Percentiles rank a stretch among this genome's conserved stretches.
Conservation (phyloP, 92 coral and sea anemone genomes). For the Nematostella vectensis region DNA sequence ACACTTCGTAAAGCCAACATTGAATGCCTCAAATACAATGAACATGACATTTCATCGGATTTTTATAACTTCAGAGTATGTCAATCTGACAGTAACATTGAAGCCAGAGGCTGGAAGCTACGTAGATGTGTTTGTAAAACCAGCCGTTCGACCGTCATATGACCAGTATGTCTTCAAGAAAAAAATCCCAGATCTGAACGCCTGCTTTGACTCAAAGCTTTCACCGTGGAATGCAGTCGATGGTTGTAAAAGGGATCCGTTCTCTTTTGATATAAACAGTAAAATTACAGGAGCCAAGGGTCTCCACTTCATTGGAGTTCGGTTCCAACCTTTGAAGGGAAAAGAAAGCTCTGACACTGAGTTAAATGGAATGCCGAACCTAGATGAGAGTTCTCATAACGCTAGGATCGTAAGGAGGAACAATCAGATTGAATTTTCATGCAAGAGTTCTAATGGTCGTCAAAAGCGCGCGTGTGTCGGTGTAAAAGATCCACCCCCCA, state of each 20-base stretch:
- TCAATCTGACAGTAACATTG: slow-evolving; percentile 24
- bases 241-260: slow-evolving; percentile 46
- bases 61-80: slow-evolving; percentile 32
- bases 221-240: slow-evolving; percentile 1
- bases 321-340: slow-evolving; percentile 12
- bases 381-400: too few species aligned
- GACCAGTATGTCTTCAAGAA: slow-evolving; percentile 21
- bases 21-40: slow-evolving; percentile 7
- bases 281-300: slow-evolving; percentile 47
- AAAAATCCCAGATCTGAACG: slow-evolving; percentile 42
- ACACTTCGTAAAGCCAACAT: slow-evolving; percentile 2
- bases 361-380: background rate
- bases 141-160: slow-evolving; percentile 42
- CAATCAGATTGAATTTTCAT: background rate
- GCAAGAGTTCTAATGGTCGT: slow-evolving; percentile 27
- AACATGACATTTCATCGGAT: slow-evolving; percentile 59
- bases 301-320: slow-evolving; percentile 54
- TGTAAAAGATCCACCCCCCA: slow-evolving; percentile 60
- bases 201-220: slow-evolving; percentile 21
- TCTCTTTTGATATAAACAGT: slow-evolving; percentile 36
- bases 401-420: background rate
- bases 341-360: background rate
- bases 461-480: slow-evolving; percentile 53
- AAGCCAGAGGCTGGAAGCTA: slow-evolving; percentile 31
- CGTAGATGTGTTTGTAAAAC: slow-evolving; percentile 37